Conservation (phyloP, 2,888 invertebrate species). For the Orchestes rusci region DNA sequence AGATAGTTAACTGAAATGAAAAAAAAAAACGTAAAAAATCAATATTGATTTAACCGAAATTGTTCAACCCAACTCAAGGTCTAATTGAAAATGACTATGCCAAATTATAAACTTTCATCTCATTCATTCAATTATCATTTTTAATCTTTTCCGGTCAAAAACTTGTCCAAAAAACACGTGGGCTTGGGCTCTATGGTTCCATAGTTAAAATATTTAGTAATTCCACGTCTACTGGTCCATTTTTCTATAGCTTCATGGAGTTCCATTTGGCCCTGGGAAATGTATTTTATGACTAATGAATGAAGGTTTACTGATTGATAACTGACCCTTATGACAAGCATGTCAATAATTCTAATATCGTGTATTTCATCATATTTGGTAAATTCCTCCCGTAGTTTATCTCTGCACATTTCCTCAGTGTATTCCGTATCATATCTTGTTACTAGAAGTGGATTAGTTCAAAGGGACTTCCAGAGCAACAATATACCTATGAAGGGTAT, state of each 20-base stretch:
- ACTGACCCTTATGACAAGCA: constrained; percentile 81
- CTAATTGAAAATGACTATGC: too few species aligned
- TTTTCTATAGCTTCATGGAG: constrained; percentile 15
- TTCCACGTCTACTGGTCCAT: constrained; percentile 16
- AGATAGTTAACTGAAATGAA: too few species aligned
- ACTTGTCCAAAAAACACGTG: constrained; percentile 17
- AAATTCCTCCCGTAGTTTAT: constrained; percentile 73
- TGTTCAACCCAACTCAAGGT: too few species aligned
- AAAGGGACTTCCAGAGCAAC: not conserved
- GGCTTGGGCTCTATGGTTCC: constrained; percentile 6
- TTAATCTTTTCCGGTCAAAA: constrained; percentile 17
- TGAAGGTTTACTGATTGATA: not conserved
- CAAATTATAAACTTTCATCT: too few species aligned
- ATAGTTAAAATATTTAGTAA: constrained; percentile 12
- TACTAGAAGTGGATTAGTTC: constrained; percentile 4
- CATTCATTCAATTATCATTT: too few species aligned
- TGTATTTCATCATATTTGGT: constrained; percentile 61
- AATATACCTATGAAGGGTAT: constrained; percentile 67
- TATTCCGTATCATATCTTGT: constrained; percentile 62
- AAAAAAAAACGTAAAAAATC: too few species aligned
- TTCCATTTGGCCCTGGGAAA: constrained; percentile 18
- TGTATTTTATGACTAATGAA: not conserved
- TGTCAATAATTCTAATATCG: constrained; percentile 84
- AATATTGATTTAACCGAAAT: too few species aligned
- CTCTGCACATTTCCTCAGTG: constrained; percentile 57